A percentile compares a stretch with the other conserved stretches of the same genome.
Evolutionary conservation across 2,113 vertebrate genomes (phyloP).

Genomic region (Pseudolaguvia tuberculata): DNA sequence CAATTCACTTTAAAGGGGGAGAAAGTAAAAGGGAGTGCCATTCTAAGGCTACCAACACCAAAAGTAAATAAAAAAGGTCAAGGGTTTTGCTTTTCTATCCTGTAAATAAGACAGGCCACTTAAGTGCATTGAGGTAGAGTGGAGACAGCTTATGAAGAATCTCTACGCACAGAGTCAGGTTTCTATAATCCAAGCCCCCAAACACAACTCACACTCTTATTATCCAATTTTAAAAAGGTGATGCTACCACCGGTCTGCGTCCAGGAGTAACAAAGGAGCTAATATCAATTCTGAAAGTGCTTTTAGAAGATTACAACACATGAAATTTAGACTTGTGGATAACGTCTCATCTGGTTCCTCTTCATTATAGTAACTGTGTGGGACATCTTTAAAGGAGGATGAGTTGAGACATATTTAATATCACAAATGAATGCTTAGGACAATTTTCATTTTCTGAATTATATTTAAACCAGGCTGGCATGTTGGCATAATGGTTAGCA

Average conservation of each 20-base stretch:
- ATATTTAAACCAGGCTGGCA: constrained; percentile 1
- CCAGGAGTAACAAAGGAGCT: constrained; percentile 83
- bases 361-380: constrained; percentile 88
- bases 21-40: too few relatives aligned
- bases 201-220: constrained; percentile 95
- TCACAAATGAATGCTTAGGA: constrained; percentile 1
- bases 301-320: constrained; percentile 99
- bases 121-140: constrained; percentile 97
- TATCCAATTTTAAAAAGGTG: constrained; percentile 95
- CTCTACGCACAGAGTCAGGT: constrained; percentile 86
- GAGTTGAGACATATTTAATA: constrained; percentile 27
- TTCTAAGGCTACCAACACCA: constrained; percentile 35
- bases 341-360: constrained; percentile 74
- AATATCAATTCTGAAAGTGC: constrained; percentile 99
- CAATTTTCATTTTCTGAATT: constrained; percentile 31
- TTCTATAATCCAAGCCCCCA: constrained; percentile 88
- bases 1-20: too few relatives aligned
- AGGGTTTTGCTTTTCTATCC: not conserved
- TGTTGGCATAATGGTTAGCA: too few relatives aligned
- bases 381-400: constrained; percentile 67
- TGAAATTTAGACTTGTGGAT: constrained; percentile 72
- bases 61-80: constrained; percentile 35
- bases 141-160: constrained; percentile 67
- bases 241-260: constrained; percentile 82
- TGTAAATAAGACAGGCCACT: constrained; percentile 81